Evolutionary conservation across 2,797 vertebrate genomes (phyloP), one percentile per base, ranked within the genome.

Genomic region (Oreochromis mossambicus): DNA sequence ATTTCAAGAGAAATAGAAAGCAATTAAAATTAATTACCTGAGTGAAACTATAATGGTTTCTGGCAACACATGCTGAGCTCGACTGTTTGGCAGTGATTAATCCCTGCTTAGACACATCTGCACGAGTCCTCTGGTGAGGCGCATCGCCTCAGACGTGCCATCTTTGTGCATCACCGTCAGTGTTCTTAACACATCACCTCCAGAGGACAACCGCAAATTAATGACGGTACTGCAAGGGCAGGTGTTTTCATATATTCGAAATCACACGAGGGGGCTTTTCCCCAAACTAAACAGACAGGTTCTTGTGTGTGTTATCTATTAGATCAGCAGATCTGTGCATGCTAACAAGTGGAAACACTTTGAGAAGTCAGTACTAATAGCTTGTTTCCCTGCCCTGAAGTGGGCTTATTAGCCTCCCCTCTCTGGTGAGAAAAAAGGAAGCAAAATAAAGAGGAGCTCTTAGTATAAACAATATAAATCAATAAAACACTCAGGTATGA

Each of bases 1-100:
- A 91, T 92, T 89, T 92, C 78, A 79, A 86, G 84, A 94, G 84
- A 91, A 94, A 92, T 89, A 92, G 81, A 95, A 93, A 87, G 92
- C 93, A 95, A 96, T 97, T 96, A 95, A 96, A 96, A 95, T 95
- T 88, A 96, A 96, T 96, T 89, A 94, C 93, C 84, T 91, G 86
- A 92, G 92, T 94, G 93, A 95, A 95, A 94, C 91, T 92, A 88
- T 95, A 94, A 95, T 94, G 88, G 92, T 95, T 95, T 94, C 90
- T 96, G 95, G 95, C 95, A 95, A 92, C 86, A 70, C 85, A 41
- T 3, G 83, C 79, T 66, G 91, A 89, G 92, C 89, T 87, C 56
- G 83, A 84, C 88, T 92, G 92, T 90, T 93, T 95, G 85, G 88
- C 86, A 84, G 90, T 92, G 92, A 92, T 93, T 90, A 94, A 94